phyloP scores from a whole-genome alignment of 2,888 invertebrate species.

The Myopa tessellatipennis region DNA sequence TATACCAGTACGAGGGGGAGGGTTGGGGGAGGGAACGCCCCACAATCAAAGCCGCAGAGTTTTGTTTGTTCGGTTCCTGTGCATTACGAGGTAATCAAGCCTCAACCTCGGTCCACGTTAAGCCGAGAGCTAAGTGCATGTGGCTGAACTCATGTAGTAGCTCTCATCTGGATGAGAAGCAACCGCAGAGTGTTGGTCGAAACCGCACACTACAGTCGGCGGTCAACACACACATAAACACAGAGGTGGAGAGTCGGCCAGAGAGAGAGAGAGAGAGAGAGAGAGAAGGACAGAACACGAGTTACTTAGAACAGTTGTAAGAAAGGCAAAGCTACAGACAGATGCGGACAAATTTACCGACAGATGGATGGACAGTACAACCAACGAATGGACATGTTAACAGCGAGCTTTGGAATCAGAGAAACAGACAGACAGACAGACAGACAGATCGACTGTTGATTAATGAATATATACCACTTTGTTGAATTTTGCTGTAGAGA shows the following conservation, averaged over 20 bases:
- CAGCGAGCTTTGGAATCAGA: no score
- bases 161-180: not conserved
- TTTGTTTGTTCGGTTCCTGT: slow-evolving; percentile 7
- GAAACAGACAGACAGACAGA: no score
- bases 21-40: not conserved
- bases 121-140: slow-evolving; percentile 19
- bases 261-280: not conserved
- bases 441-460: no score
- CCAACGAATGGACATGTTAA: not conserved
- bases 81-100: slow-evolving; percentile 10
- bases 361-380: not conserved
- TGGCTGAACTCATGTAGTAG: not conserved
- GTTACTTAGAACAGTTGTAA: not conserved
- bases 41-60: slow-evolving; percentile 6
- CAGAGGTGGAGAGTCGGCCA: not conserved
- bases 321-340: not conserved
- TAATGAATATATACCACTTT: no score
- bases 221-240: not conserved
- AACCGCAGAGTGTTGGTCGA: slow-evolving; percentile 3
- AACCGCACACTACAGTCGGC: not conserved
- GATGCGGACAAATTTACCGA: not conserved
- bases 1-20: not conserved
- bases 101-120: not conserved
- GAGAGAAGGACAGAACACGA: not conserved
- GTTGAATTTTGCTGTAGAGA: no score